Conservation (phyloP, 1,140 invertebrate genomes). For the Dendrolimus punctatus region DNA sequence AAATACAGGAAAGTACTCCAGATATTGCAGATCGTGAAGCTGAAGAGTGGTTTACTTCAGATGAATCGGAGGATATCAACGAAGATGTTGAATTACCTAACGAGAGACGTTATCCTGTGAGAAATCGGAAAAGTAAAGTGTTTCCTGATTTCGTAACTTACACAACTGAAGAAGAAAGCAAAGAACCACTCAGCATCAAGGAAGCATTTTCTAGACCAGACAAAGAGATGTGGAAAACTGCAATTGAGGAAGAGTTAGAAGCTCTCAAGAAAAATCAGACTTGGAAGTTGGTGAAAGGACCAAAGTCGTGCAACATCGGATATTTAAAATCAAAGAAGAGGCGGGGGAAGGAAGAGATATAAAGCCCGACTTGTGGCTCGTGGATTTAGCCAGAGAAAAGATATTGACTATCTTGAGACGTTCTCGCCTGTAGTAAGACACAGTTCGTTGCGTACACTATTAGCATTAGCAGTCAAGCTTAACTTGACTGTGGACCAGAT, state of each 20-base stretch:
- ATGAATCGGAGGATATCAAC: too few species aligned
- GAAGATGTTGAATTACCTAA: too few species aligned
- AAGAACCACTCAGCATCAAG: background rate
- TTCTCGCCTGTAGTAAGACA: background rate
- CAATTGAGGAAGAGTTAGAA: background rate
- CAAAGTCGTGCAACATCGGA: background rate
- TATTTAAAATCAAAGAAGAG: background rate
- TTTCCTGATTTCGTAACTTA: too few species aligned
- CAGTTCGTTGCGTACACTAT: background rate
- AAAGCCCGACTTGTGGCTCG: background rate
- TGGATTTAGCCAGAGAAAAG: conserved; percentile 1
- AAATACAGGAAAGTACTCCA: too few species aligned
- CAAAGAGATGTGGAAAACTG: too few species aligned
- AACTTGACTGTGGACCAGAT: too few species aligned
- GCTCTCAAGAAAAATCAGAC: conserved; percentile 1
- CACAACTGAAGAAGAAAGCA: background rate
- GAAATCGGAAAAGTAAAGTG: too few species aligned
- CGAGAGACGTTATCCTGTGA: too few species aligned
- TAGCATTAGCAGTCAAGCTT: conserved; percentile 1
- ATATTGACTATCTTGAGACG: background rate
- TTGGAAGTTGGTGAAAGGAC: background rate
- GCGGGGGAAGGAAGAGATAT: background rate
- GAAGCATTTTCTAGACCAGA: conserved; percentile 3
- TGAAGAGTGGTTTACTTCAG: too few species aligned
- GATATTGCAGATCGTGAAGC: too few species aligned